A percentile compares a stretch with the other conserved stretches of the same genome.
Evolutionary conservation across 1,140 invertebrate genomes (phyloP).

Genomic region (Drosophila oshimai): DNA sequence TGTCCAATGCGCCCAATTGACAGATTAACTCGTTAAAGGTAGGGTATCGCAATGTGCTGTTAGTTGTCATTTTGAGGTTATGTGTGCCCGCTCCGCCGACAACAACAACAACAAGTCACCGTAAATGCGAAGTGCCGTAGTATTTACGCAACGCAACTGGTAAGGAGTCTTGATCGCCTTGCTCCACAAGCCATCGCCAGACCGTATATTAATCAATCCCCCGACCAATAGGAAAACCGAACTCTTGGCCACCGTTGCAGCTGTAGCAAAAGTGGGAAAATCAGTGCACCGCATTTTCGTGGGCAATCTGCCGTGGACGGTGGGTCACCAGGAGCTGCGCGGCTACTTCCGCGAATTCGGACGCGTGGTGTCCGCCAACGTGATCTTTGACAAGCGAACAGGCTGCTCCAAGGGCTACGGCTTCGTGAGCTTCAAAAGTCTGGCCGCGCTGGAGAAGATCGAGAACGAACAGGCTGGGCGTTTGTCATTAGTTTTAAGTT

Average conservation of each 20-base stretch:
- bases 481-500: too few species aligned
- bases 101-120: not conserved
- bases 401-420: slow-evolving; percentile 90
- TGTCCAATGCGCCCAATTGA: too few species aligned
- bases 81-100: not conserved
- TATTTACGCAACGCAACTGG: slow-evolving; percentile 38
- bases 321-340: slow-evolving; percentile 87
- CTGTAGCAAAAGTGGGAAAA: slow-evolving; percentile 83
- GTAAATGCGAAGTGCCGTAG: slow-evolving; percentile 13
- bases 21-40: too few species aligned
- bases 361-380: slow-evolving; percentile 85
- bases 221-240: not conserved
- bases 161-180: slow-evolving; percentile 11
- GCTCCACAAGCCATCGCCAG: not conserved
- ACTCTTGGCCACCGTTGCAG: slow-evolving; percentile 84
- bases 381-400: slow-evolving; percentile 89
- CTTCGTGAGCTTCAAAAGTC: slow-evolving; percentile 87
- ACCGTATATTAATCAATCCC: too few species aligned
- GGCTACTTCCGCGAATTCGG: slow-evolving; percentile 91
- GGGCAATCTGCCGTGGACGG: slow-evolving; percentile 90
- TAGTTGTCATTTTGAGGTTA: slow-evolving; percentile 24
- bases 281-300: slow-evolving; percentile 86
- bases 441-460: slow-evolving; percentile 85
- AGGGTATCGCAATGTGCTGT: slow-evolving; percentile 6
- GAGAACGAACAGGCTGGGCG: slow-evolving; percentile 85